These are phyloP conservation scores for Lithophane ornitopus DNA, from an alignment of 2,888 invertebrate species.

Conservation along the genomic window DNA sequence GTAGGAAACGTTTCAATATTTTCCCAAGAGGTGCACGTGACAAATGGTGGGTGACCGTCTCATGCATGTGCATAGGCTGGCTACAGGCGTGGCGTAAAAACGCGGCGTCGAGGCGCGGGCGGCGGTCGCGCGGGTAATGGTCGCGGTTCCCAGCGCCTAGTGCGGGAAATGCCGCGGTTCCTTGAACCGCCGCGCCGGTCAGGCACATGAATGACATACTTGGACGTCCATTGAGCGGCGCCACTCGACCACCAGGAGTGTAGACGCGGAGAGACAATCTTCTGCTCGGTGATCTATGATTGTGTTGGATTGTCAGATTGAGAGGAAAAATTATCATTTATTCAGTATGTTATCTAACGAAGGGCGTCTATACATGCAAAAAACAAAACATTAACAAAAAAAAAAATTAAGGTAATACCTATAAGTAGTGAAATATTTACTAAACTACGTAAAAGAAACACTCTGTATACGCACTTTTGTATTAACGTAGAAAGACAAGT, in stretches of 20 bases:
- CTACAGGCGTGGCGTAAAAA: slow-evolving; percentile 71
- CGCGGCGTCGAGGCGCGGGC: slow-evolving; percentile 75
- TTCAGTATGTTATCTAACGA: too few relatives aligned
- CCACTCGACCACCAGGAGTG: slow-evolving; percentile 36
- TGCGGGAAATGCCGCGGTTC: slow-evolving; percentile 61
- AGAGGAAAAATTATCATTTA: background rate
- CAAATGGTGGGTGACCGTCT: slow-evolving; percentile 60
- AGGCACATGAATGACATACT: slow-evolving; percentile 77
- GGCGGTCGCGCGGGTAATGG: slow-evolving; percentile 69
- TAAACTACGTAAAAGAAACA: too few relatives aligned
- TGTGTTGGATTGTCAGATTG: background rate
- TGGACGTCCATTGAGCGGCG: slow-evolving; percentile 73
- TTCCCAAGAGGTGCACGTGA: slow-evolving; percentile 65
- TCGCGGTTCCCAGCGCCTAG: slow-evolving; percentile 73
- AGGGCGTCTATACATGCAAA: too few relatives aligned
- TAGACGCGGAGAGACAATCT: background rate
- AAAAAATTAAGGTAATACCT: too few relatives aligned
- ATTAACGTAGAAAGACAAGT: too few relatives aligned
- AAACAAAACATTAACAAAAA: too few relatives aligned
- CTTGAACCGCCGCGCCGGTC: slow-evolving; percentile 32
- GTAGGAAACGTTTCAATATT: slow-evolving; percentile 60
- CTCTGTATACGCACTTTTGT: too few relatives aligned
- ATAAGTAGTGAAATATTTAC: too few relatives aligned
- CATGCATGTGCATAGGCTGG: slow-evolving; percentile 80
- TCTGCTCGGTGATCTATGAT: background rate